Evolutionary conservation across 2,888 invertebrate species (phyloP), one percentile per base, ranked within the genome.

Genomic region (Lottia scabra): DNA sequence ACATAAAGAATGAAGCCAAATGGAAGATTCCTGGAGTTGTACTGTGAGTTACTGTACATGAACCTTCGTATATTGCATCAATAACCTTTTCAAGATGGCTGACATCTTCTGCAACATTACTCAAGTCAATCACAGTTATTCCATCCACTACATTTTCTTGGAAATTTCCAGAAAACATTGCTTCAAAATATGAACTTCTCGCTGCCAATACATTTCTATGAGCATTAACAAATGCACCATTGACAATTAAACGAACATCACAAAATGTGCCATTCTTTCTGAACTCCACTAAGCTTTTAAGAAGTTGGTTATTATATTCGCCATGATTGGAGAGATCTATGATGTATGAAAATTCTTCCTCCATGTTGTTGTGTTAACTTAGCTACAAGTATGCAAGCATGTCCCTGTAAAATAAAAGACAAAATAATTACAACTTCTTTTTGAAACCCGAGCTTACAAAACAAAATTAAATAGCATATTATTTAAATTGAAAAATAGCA

Each of bases 101-200:
- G 13, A 65, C 63, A 23, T 63, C 66, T 26, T 65, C 65, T 16
- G 69, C 69, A 15, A 63, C 62, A 65, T 65, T 63, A 19, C 69
- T 67, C 38, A 73, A 44, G 27, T 73, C 69, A 23, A 73, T 68
- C 27, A 65, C 45, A 13, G 48, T 63, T 46, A 69, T 45, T 10
- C 67, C 73, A 44, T 66, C 69, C 48, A 68, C 72, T 23, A 23
- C 19, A 1, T 48, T 62, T 62, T 73, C 70, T 6, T 65, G 70
- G 56, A 70, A 73, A 30, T 69, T 67, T 16, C 73, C 73, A 16
- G 65, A 65, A 64, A 73, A 73, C 69, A 73, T 69, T 23, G 69
- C 73, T 44, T 65, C 65, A 65, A 73, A 73, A 16, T 73, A 73
- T 12, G 69, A 56, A 30, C 69, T 69, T 66, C 73, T 69, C 0